A percentile compares a stretch with the other conserved stretches of the same genome.
These are phyloP conservation scores for Scleropages formosus DNA, from an alignment of 2,797 vertebrate genomes.

Conservation along the genomic window DNA sequence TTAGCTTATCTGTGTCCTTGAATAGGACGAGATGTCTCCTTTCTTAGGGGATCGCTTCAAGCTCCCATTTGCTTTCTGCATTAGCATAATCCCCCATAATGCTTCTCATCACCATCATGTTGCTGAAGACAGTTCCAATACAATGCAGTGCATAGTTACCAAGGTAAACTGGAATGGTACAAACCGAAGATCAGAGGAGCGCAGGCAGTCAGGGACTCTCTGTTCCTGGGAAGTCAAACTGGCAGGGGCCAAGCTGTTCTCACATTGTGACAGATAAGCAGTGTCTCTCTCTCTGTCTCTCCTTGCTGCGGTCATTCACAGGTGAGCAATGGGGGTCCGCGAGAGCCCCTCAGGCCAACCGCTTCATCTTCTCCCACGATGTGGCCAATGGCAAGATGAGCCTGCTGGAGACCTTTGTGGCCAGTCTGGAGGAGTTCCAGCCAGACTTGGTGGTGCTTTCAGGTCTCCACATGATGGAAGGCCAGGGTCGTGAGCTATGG, in stretches of 20 bases:
- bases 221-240: background rate
- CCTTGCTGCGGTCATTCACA: slow-evolving; percentile 42
- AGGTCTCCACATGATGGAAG: slow-evolving; percentile 98
- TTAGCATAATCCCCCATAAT: too few relatives aligned
- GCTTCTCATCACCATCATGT: too few relatives aligned
- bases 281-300: slow-evolving; percentile 8
- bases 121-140: too few relatives aligned
- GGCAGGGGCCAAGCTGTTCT: background rate
- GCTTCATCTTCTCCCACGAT: slow-evolving; percentile 98
- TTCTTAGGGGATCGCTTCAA: too few relatives aligned
- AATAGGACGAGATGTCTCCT: too few relatives aligned
- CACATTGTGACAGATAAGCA: background rate
- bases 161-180: background rate
- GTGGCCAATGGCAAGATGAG: slow-evolving; percentile 89
- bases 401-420: slow-evolving; percentile 86
- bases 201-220: background rate
- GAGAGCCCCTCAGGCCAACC: slow-evolving; percentile 87
- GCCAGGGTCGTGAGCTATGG: slow-evolving; percentile 80
- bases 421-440: slow-evolving; percentile 90
- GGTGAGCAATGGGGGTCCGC: slow-evolving; percentile 85
- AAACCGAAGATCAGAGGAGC: background rate
- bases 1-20: too few relatives aligned
- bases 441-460: slow-evolving; percentile 92
- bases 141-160: too few relatives aligned
- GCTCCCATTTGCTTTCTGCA: too few relatives aligned